These are phyloP conservation scores for Tyto alba DNA, from an alignment of 2,113 vertebrate genomes.

Conservation along the genomic window DNA sequence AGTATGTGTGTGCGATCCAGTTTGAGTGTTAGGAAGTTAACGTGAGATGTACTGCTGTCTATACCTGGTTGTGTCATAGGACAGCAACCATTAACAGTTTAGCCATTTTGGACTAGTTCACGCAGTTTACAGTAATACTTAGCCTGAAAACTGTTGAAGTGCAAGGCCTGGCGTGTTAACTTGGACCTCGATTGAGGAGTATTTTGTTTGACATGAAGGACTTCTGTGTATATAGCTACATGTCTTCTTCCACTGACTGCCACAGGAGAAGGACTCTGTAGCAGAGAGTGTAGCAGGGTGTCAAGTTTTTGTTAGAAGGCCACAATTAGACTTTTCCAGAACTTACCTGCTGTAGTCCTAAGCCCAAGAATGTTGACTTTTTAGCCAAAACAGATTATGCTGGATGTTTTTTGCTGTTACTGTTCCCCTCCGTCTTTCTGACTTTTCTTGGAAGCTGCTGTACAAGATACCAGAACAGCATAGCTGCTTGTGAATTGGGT, in stretches of 20 bases:
- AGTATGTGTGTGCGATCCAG: not conserved
- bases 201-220: not conserved
- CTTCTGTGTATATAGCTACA: not conserved
- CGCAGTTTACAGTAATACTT: not conserved
- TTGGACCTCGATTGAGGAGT: not conserved
- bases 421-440: not conserved
- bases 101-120: not conserved
- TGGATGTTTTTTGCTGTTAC: not conserved
- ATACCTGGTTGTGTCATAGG: not conserved
- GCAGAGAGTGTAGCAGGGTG: not conserved
- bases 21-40: not conserved
- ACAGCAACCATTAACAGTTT: not conserved
- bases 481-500: not conserved
- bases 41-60: not conserved
- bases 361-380: not conserved
- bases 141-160: not conserved
- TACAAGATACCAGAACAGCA: not conserved
- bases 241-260: not conserved
- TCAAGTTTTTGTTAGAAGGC: not conserved
- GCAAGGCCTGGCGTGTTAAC: not conserved
- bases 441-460: not conserved
- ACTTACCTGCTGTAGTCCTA: not conserved
- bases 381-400: not conserved
- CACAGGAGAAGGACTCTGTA: not conserved
- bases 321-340: not conserved